These are phyloP conservation scores for Alectura lathami DNA, from an alignment of 2,113 vertebrate species.

Conservation along the genomic window DNA sequence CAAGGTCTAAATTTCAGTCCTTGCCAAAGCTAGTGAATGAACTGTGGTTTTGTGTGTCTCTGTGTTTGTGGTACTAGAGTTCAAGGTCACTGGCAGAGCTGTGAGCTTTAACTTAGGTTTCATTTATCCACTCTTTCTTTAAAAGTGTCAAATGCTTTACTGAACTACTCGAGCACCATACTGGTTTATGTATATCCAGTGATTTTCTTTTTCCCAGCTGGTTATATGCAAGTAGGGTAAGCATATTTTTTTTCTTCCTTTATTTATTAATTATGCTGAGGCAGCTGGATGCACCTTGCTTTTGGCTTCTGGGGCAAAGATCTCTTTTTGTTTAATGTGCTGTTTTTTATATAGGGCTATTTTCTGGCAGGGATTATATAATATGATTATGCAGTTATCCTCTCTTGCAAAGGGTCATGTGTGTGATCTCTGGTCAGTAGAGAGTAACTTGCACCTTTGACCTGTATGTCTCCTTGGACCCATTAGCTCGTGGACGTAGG, in stretches of 20 bases:
- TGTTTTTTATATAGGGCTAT: neutral
- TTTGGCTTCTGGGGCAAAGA: neutral
- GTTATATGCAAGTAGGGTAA: neutral
- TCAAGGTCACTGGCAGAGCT: neutral
- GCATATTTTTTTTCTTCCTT: neutral
- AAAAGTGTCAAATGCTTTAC: neutral
- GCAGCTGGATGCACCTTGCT: neutral
- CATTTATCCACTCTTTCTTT: neutral
- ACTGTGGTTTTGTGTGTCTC: neutral
- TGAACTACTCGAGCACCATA: neutral
- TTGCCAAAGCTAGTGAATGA: neutral
- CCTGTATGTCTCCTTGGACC: constrained; percentile 11
- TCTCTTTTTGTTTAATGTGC: neutral
- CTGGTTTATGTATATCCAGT: neutral
- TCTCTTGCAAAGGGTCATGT: neutral
- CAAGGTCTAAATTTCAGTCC: constrained; percentile 1
- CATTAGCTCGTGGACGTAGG: neutral
- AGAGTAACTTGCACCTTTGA: neutral
- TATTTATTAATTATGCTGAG: neutral
- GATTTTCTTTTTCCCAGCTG: neutral
- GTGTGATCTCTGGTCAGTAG: neutral
- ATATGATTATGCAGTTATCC: neutral
- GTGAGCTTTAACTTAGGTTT: neutral
- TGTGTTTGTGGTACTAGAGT: neutral
- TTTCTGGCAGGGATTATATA: neutral